Evolutionary conservation across 2,888 invertebrate species (phyloP).

Genomic region (Ceraclea dissimilis): DNA sequence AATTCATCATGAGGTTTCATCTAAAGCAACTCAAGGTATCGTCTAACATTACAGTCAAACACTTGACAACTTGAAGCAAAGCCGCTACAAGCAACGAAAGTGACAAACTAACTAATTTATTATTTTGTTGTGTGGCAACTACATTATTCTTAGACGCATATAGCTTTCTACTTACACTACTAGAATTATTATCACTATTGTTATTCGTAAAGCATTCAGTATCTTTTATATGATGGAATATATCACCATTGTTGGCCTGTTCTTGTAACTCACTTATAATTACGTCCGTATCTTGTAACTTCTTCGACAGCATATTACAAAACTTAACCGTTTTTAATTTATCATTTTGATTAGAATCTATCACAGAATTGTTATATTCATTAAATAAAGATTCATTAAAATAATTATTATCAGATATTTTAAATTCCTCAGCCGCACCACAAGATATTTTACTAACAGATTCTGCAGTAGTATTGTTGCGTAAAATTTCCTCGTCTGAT

Average conservation of each 20-base stretch:
- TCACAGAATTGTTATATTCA: constrained; percentile 17
- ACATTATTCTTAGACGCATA: neutral
- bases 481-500: neutral
- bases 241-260: constrained; percentile 6
- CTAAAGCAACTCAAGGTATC: constrained; percentile 38
- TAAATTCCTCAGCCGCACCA: constrained; percentile 2
- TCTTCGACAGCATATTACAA: constrained; percentile 6
- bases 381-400: neutral
- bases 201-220: constrained; percentile 1
- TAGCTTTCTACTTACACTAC: neutral
- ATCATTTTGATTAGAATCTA: constrained; percentile 18
- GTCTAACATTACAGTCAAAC: constrained; percentile 54
- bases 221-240: constrained; percentile 3
- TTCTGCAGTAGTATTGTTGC: constrained; percentile 1
- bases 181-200: neutral
- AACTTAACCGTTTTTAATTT: constrained; percentile 8
- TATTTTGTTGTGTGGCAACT: constrained; percentile 28
- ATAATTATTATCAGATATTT: constrained; percentile 1
- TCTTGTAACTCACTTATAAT: constrained; percentile 1
- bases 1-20: constrained; percentile 25
- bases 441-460: neutral
- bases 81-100: constrained; percentile 54
- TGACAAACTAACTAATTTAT: constrained; percentile 51
- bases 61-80: constrained; percentile 53
- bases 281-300: constrained; percentile 10